Evolutionary conservation across 2,113 vertebrate genomes (phyloP).

Genomic region (Paradisaea rubra): DNA sequence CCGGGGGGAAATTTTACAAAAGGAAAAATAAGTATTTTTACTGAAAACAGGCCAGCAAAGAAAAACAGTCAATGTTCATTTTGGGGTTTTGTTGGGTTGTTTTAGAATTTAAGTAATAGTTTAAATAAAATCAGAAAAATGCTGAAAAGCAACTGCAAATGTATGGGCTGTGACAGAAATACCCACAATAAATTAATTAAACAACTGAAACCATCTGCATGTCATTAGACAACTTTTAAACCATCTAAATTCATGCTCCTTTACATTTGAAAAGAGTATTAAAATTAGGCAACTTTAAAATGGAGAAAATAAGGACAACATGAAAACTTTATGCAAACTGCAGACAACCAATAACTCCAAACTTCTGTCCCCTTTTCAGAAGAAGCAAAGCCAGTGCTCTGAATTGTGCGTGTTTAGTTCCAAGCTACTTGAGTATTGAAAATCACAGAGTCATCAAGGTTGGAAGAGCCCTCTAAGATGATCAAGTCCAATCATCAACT

Average conservation of each 20-base stretch:
- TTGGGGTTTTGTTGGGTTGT: background rate
- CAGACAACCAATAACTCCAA: background rate
- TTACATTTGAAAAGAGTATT: background rate
- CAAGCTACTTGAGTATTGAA: background rate
- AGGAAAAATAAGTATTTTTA: background rate
- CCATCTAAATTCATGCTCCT: background rate
- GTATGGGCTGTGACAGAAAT: background rate
- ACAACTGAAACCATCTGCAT: background rate
- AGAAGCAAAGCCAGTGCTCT: background rate
- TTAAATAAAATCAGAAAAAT: background rate
- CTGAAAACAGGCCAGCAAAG: background rate
- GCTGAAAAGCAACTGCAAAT: background rate
- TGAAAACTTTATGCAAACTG: background rate
- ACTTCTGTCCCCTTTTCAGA: background rate
- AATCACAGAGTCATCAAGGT: background rate
- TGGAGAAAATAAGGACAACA: background rate
- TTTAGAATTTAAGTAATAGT: background rate
- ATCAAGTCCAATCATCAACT: background rate
- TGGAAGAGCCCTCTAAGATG: background rate
- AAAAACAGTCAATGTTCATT: background rate
- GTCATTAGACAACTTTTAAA: background rate
- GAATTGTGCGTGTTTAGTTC: background rate
- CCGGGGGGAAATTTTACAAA: rapidly evolving
- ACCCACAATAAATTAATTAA: background rate
- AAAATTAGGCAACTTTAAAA: background rate